A percentile compares a stretch with the other conserved stretches of the same genome.
Conservation (phyloP, 2,113 vertebrate species). For the Gallinago paraguaiae region DNA sequence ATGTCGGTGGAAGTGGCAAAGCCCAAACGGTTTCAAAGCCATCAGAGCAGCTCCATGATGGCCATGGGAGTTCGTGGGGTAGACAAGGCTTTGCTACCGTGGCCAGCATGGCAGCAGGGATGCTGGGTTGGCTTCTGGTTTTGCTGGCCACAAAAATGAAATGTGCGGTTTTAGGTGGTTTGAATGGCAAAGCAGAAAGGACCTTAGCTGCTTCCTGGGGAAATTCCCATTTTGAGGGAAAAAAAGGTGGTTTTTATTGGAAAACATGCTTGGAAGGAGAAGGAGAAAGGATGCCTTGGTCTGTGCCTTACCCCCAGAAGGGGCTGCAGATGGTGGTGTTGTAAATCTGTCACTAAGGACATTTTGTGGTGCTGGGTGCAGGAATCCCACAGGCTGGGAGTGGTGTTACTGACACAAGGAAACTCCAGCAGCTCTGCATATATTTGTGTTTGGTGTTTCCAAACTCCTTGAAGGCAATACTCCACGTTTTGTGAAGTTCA, state of each 20-base stretch:
- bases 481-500: not conserved
- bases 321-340: not conserved
- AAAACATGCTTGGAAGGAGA: not conserved
- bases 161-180: not conserved
- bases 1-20: accelerated
- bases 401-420: accelerated
- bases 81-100: not conserved
- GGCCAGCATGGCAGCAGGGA: not conserved
- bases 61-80: accelerated
- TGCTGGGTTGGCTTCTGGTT: not conserved
- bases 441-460: not conserved
- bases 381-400: not conserved
- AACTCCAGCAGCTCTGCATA: not conserved
- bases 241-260: not conserved
- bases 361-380: not conserved
- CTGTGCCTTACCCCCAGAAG: not conserved
- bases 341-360: not conserved
- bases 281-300: not conserved
- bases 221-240: not conserved
- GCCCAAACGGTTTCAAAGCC: not conserved
- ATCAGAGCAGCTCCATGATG: accelerated
- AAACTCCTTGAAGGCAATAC: not conserved
- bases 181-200: not conserved
- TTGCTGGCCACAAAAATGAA: not conserved
- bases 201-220: not conserved